Base-by-base conservation (phyloP, 2,888 invertebrate genomes). In the Drosophila lutescens region DNA sequence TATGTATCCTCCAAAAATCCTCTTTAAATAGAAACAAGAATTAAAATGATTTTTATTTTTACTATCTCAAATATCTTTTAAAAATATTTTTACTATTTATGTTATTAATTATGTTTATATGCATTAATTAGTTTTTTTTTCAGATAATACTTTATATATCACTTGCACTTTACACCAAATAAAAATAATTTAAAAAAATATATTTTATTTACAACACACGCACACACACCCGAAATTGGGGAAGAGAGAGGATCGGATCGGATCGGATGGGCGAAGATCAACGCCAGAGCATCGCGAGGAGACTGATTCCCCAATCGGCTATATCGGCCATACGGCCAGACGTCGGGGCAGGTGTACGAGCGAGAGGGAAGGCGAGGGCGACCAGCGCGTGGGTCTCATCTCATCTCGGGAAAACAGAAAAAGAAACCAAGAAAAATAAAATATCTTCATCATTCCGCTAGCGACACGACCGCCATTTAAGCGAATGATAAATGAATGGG, bases 231-330 rank as follows among this genome's bases (percentile, higher is more conserved):
- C 54, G 30, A 44, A 38, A 53, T 20, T 7, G 5, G 0, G 9
- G 32, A 10, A 53, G 34, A 38, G 20, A 53, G 40, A 23, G 38
- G 15, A 44, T 46, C 46, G 80, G 63, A 63, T 63, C 47, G 47
- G 26, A 53, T 57, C 17, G 54, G 26, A 53, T 57, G n/a, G 54
- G 62, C 65, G 34, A 62, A 62, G 82, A 83, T 83, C 86, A 83
- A 76, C 88, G 86, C 53, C 67, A 80, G 83, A 83, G 82, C 88
- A 83, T 80, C 86, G 86, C 82, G 88, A 80, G 70, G 76, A 86
- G 84, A 83, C 83, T 83, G 81, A 82, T 74, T 60, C 49, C 26
- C 54, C 62, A 40, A 34, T 17, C 20, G 38, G 55, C 17, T 38
- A 58, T 36, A 36, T 41, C 59, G 59, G 20, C 12, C 43, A 41